Evolutionary conservation across 2,113 vertebrate species (phyloP), one percentile per base, ranked within the genome.

Genomic region (Nothocercus nigrocapillus): DNA sequence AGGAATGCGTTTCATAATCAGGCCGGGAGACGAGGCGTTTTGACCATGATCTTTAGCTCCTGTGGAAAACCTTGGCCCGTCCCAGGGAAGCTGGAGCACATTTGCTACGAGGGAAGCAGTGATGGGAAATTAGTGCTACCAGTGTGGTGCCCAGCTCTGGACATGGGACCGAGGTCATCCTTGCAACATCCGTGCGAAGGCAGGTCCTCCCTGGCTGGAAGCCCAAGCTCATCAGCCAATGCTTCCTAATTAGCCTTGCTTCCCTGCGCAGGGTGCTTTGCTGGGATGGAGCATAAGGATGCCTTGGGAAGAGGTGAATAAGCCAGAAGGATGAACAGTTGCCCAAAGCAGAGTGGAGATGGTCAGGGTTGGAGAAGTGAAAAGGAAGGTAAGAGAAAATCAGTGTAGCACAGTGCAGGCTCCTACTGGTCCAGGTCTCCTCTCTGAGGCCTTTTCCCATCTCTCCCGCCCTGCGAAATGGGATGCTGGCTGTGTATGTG

Each of bases 1-100:
- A 28, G 81, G 49, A 28, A 69, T 0, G 19, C 30, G 25, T 86
- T 90, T 92, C 0, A 0, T 56, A 88, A 86, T 62, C 1, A 0
- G 59, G 58, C 20, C 18, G 51, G 45, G 38, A 79, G 49, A 54
- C 19, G 68, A 78, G 59, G 76, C 75, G 38, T 32, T 53, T 6
- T 12, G 51, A 45, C 42, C 1, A 0, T 21, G 83, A 27, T 14
- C 22, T 38, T 63, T 8, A 14, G 25, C 21, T 95, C 32, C 81
- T 22, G 1, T 1, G 54, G 30, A 36, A 74, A 13, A 25, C 45
- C 69, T 70, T 2, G 3, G 13, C 36, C 44, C 54, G 34, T 24
- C 11, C 17, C 22, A 25, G 15, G n/a, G 36, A 70, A 88, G 13
- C 68, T 59, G 69, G 24, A 67, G 15, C 21, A 49, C n/a, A 42